These are phyloP conservation scores for Actias luna DNA, from an alignment of 2,888 invertebrate species.

Conservation along the genomic window DNA sequence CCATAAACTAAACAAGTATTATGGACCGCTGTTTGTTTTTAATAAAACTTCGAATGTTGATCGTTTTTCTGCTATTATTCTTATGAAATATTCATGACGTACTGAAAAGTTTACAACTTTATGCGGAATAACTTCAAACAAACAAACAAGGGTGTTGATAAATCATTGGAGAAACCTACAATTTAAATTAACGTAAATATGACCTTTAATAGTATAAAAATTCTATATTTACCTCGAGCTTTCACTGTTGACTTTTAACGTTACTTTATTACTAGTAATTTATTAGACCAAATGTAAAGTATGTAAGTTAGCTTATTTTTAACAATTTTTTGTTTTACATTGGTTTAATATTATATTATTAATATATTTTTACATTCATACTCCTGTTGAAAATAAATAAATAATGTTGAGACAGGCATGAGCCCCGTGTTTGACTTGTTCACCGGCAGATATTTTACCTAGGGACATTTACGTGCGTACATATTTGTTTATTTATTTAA, in stretches of 20 bases:
- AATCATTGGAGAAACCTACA: constrained; percentile 39
- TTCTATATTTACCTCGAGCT: background rate
- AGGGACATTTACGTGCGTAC: too few relatives aligned
- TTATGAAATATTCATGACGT: constrained; percentile 37
- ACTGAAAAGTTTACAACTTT: constrained; percentile 32
- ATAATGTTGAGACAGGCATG: too few relatives aligned
- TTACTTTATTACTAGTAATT: background rate
- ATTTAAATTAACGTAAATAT: constrained; percentile 30
- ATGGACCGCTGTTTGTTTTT: constrained; percentile 23
- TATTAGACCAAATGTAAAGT: background rate
- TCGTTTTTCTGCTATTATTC: constrained; percentile 33
- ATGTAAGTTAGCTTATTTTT: background rate
- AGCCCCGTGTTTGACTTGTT: too few relatives aligned
- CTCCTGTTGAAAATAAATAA: too few relatives aligned
- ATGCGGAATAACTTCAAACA: constrained; percentile 29
- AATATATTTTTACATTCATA: background rate
- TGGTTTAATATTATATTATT: background rate
- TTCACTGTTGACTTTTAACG: background rate
- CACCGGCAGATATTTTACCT: too few relatives aligned
- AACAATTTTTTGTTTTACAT: background rate
- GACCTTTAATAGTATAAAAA: background rate
- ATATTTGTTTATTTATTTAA: too few relatives aligned
- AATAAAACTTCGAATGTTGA: constrained; percentile 29
- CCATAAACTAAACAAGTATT: constrained; percentile 12
- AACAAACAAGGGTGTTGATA: constrained; percentile 25